Evolutionary conservation across 2,888 invertebrate species (phyloP).

Genomic region (Ditula angustiorana): DNA sequence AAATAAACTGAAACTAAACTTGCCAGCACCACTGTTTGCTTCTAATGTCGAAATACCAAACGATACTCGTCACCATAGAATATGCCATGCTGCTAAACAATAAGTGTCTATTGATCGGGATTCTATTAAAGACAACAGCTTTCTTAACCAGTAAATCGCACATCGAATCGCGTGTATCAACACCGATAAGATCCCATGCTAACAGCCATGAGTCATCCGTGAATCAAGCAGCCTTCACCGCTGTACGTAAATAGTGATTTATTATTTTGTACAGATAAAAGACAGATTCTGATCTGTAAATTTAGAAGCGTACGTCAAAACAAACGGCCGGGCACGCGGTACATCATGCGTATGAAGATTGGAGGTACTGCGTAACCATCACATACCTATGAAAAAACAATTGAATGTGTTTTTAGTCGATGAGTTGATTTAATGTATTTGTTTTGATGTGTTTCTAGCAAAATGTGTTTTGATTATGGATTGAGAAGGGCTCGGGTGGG

Average conservation of each 20-base stretch:
- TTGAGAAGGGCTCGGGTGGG: not conserved
- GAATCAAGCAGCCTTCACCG: not conserved
- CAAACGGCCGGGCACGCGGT: not conserved
- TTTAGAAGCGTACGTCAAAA: constrained; percentile 23
- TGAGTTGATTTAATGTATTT: not conserved
- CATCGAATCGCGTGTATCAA: not conserved
- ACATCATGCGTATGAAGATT: not conserved
- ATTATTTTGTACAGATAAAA: constrained; percentile 10
- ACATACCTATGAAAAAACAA: not conserved
- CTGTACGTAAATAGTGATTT: constrained; percentile 3
- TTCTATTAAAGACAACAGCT: not conserved
- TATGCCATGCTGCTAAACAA: too few relatives aligned
- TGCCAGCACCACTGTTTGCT: too few relatives aligned
- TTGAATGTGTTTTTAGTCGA: not conserved
- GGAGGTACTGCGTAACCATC: not conserved
- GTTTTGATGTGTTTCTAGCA: not conserved
- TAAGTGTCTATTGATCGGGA: too few relatives aligned
- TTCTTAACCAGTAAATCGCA: not conserved
- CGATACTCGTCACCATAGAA: too few relatives aligned
- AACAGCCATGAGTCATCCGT: not conserved
- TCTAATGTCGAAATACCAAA: too few relatives aligned
- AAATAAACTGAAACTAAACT: too few relatives aligned
- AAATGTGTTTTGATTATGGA: not conserved
- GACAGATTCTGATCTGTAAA: constrained; percentile 14
- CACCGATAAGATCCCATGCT: not conserved